Percentiles rank a stretch among this genome's conserved stretches.
phyloP scores from a whole-genome alignment of 2,888 invertebrate species.

The Trichogramma dendrolimi region DNA sequence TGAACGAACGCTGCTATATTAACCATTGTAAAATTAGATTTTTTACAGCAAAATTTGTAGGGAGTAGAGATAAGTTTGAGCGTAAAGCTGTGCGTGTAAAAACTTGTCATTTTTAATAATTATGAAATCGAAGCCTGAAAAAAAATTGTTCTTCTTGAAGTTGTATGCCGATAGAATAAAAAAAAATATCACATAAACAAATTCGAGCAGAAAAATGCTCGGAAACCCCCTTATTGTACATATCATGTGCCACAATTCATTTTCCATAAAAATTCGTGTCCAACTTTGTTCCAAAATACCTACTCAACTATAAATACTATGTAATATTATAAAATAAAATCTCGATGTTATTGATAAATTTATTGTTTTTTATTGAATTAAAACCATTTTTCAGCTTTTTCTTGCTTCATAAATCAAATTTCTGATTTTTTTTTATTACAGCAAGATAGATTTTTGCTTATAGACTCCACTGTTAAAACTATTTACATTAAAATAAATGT shows the following conservation, averaged over 20 bases:
- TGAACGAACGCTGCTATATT: neutral
- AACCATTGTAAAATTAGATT: too few species aligned
- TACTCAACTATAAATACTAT: slow-evolving; percentile 51
- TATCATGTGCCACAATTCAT: slow-evolving; percentile 53
- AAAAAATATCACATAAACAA: slow-evolving; percentile 17
- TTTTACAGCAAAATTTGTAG: too few species aligned
- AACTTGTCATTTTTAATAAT: too few species aligned
- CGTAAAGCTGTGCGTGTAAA: too few species aligned
- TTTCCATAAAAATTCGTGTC: slow-evolving; percentile 50
- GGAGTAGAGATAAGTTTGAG: too few species aligned
- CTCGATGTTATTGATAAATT: slow-evolving; percentile 52
- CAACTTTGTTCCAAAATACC: slow-evolving; percentile 52
- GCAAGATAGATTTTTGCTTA: too few species aligned
- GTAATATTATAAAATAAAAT: slow-evolving; percentile 52
- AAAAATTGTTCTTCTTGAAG: slow-evolving; percentile 11
- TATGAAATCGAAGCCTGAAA: neutral
- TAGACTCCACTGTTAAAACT: too few species aligned
- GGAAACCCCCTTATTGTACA: slow-evolving; percentile 45
- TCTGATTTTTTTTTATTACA: neutral
- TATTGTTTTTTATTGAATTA: slow-evolving; percentile 23
- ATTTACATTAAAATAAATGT: too few species aligned
- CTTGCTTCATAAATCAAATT: slow-evolving; percentile 13
- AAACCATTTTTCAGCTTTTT: slow-evolving; percentile 19
- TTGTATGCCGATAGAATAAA: slow-evolving; percentile 19
- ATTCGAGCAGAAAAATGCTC: slow-evolving; percentile 31